Evolutionary conservation across 2,888 invertebrate genomes (phyloP), one percentile per base, ranked within the genome.

Genomic region (Rhagonycha lutea): DNA sequence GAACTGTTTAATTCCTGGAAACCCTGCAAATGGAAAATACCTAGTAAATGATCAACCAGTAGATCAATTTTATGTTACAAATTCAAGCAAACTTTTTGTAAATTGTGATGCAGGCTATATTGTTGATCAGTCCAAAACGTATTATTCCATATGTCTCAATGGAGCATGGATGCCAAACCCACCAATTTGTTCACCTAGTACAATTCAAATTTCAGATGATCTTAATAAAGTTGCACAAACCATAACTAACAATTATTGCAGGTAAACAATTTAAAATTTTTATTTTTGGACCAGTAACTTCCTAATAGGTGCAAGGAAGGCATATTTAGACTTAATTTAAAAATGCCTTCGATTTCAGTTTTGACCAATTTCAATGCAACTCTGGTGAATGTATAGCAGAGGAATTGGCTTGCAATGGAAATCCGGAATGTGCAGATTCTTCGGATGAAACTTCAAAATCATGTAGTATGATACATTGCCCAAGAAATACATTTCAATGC

Each of bases 391-490:
- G 89, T 76, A 87, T 89, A 75, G 70, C 81, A 12, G 82, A 82
- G 26, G 85, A 86, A 11, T 78, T 82, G n/a, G 80, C 88, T 29
- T 90, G 89, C 74, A 89, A 90, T 78, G 90, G 90, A 7, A 82
- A 63, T 71, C 81, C 83, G 10, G 85, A 90, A 73, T 90, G 90
- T 77, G 77, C 18, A 4, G 89, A 90, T 82, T 82, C 83, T 8
- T 88, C 88, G 24, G 90, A 90, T 75, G 89, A 89, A 82, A 87
- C 86, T 70, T 75, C 79, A n/a, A 76, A 78, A 1, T 3, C 11
- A 62, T 73, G 73, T 69, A 23, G 12, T 8, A 28, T 0, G 4
- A 3, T 29, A 3, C 11, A 77, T 10, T 86, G 85, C 12, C 78
- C 26, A 18, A 10, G 7, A 1, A 12, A 32, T 32, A 9, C 14